Evolutionary conservation across 2,113 vertebrate genomes (phyloP), one percentile per base, ranked within the genome.

Genomic region (Neodon shergylaensis): DNA sequence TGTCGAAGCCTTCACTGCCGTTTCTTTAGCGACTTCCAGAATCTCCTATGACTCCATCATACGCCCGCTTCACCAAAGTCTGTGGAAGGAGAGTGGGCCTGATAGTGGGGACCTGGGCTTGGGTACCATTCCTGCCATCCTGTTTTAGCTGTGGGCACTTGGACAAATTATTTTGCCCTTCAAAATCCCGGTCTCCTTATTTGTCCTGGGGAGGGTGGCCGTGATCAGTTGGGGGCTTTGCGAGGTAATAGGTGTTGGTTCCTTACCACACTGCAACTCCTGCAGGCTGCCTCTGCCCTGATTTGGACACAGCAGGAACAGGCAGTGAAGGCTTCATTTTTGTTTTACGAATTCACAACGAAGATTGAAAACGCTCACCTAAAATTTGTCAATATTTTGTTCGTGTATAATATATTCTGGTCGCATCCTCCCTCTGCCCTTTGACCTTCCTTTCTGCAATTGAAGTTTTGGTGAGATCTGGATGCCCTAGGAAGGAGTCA

Each of bases 11-110:
- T 66, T 49, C 65, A 13, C 11, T n/a, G 63, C 9, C 1, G 22
- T 61, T 93, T 91, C 79, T 86, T 22, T n/a, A 90, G 16, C 36
- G 90, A 61, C 70, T 90, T 94, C 88, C 13, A 61, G 65, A 58
- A 65, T 54, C 21, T 21, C 47, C 42, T 86, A 14, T 49, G 84
- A 24, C 44, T 36, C 2, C 10, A 49, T 49, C 17, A 28, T 2
- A 31, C 1, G 11, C 9, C 44, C 63, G 13, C 68, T 90, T 92
- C 63, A 87, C 36, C n/a, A 72, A 92, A n/a, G 28, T 36, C 47
- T 61, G n/a, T 58, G 19, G 58, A 58, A 21, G 58, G 19, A 58
- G 58, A 58, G 58, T 58, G 39, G 81, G 24, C 54, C 22, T 39
- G 31, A 26, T 7, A 42, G 88, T 2, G 39, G n/a, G 65, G 31